These are phyloP conservation scores for Emydura subglobosa DNA, from an alignment of 2,113 vertebrate genomes.

Conservation along the genomic window DNA sequence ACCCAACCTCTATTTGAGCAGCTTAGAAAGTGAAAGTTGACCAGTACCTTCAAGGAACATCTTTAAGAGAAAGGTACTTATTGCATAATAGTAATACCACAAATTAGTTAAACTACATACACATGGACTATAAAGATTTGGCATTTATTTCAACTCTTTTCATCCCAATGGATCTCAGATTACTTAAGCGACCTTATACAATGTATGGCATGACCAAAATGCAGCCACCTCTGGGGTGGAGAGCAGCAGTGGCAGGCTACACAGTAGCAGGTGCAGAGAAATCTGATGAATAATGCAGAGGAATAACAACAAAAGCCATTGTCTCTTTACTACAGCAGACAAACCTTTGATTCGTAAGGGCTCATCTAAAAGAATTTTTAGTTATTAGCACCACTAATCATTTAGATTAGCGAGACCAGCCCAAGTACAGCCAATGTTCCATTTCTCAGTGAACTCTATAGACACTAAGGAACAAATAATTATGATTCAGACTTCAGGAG, in stretches of 20 bases:
- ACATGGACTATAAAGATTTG: not conserved
- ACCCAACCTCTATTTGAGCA: constrained; percentile 10
- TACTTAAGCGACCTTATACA: not conserved
- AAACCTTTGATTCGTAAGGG: not conserved
- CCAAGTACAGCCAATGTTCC: not conserved
- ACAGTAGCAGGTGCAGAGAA: not conserved
- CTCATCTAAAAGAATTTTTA: not conserved
- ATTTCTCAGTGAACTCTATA: not conserved
- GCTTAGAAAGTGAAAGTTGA: constrained; percentile 18
- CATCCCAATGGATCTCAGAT: not conserved
- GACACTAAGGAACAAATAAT: not conserved
- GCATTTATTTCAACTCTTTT: constrained; percentile 1
- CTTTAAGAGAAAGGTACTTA: not conserved
- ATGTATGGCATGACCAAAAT: not conserved
- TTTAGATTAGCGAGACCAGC: constrained; percentile 2
- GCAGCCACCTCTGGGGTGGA: not conserved
- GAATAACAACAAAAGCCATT: not conserved
- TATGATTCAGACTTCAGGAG: not conserved
- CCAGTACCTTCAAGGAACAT: constrained; percentile 40
- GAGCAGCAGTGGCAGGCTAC: not conserved
- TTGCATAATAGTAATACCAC: not conserved
- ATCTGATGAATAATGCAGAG: not conserved
- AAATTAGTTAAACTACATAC: not conserved
- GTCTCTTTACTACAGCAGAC: not conserved
- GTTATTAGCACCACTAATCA: constrained; percentile 18